phyloP scores from a whole-genome alignment of 2,113 vertebrate species.

The Rhea pennata region DNA sequence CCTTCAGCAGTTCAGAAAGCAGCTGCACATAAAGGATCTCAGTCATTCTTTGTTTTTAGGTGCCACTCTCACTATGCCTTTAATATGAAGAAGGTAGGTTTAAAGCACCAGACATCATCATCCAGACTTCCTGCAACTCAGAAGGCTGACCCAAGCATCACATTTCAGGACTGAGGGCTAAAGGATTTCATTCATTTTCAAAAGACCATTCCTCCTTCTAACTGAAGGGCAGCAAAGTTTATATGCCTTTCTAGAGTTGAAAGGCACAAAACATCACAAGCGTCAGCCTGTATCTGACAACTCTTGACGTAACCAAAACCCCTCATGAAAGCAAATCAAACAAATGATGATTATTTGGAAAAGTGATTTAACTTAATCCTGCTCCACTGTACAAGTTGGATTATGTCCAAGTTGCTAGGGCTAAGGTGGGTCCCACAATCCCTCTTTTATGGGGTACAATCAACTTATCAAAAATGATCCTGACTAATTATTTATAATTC shows the following conservation, averaged over 20 bases:
- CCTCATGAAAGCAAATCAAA: constrained; percentile 57
- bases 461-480: constrained; percentile 55
- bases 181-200: constrained; percentile 61
- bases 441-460: constrained; percentile 48
- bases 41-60: constrained; percentile 44
- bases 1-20: constrained; percentile 8
- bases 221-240: constrained; percentile 49
- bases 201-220: neutral
- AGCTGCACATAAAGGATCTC: constrained; percentile 10
- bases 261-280: constrained; percentile 20
- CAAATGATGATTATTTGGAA: constrained; percentile 56
- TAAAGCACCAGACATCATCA: constrained; percentile 46
- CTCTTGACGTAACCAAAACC: constrained; percentile 44
- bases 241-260: constrained; percentile 35
- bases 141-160: constrained; percentile 49
- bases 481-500: constrained; percentile 61
- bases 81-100: constrained; percentile 42
- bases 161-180: constrained; percentile 42
- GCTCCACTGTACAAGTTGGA: constrained; percentile 31
- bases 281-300: constrained; percentile 51
- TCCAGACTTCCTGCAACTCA: constrained; percentile 35
- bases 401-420: neutral
- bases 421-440: constrained; percentile 40
- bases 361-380: constrained; percentile 59
- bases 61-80: constrained; percentile 18